Evolutionary conservation across 2,888 invertebrate species (phyloP), one percentile per base, ranked within the genome.

Genomic region (Drosophila tripunctata): DNA sequence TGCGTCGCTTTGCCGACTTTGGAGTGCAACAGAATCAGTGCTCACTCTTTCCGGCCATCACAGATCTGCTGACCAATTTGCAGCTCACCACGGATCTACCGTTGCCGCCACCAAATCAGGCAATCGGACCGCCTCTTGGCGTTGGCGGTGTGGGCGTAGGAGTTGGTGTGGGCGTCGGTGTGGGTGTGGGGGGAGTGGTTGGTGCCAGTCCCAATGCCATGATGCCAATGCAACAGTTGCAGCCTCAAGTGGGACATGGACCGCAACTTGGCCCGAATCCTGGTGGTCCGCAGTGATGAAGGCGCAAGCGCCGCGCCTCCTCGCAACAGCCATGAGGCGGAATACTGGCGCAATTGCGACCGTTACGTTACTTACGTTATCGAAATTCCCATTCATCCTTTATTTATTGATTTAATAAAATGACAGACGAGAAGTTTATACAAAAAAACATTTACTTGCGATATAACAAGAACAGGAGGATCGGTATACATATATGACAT

Each of bases 11-110:
- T 90, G 94, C 95, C 52, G 96, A 97, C 87, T 96, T 95, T 90
- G 94, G 94, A 76, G 79, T 83, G 1, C 92, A 93, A 93, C 97
- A 92, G 95, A 96, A 93, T 93, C 97, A 98, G 89, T 98, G 98
- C 90, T 96, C 97, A 12, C 93, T 98, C 54, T 98, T 96, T 91
- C 97, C 98, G 24, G 97, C 98, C 15, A 95, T 98, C 44, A 93
- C 97, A 69, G 98, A 98, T 92, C 92, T 98, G 58, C 92, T 98
- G 52, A 94, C 95, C 33, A 97, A 96, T 92, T 93, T 98, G 82
- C 94, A 94, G 38, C 92, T 97, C 67, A 96, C 97, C 44, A 94
- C 95, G 24, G 97, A 97, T 88, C 94, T 94, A 56, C 94, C 94
- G 67, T 94, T 93, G 24, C 94, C 94, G 69, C 94, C 93, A 27